These are phyloP conservation scores for Aricia agestis DNA, from an alignment of 1,140 invertebrate species.

Conservation along the genomic window DNA sequence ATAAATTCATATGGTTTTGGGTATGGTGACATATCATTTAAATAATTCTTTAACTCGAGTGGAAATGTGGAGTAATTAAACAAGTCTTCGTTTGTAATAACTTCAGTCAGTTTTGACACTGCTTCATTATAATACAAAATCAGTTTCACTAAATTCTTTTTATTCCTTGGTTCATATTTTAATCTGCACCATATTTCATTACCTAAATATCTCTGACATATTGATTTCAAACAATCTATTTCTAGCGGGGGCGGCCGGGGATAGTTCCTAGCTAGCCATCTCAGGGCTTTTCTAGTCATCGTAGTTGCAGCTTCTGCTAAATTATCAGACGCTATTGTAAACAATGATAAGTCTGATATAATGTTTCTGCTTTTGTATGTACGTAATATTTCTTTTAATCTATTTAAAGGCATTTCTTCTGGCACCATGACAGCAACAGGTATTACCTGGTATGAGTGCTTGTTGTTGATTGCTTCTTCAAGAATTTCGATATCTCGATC, in stretches of 20 bases:
- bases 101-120: conserved; percentile 77
- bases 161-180: conserved; percentile 69
- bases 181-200: conserved; percentile 82
- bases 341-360: conserved; percentile 63
- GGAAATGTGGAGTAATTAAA: conserved; percentile 67
- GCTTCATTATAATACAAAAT: conserved; percentile 81
- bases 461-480: conserved; percentile 64
- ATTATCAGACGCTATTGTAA: conserved; percentile 44
- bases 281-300: conserved; percentile 71
- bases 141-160: conserved; percentile 77
- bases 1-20: conserved; percentile 72
- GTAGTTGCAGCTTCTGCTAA: conserved; percentile 48
- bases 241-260: conserved; percentile 75
- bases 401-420: conserved; percentile 29
- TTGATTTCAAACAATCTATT: conserved; percentile 77
- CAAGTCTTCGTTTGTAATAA: conserved; percentile 77
- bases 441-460: conserved; percentile 58
- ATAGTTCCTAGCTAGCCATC: conserved; percentile 78
- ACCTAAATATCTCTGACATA: conserved; percentile 78
- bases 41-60: conserved; percentile 60
- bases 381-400: conserved; percentile 39
- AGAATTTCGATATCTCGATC: conserved; percentile 52
- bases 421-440: conserved; percentile 59
- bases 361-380: conserved; percentile 42
- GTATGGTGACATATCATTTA: conserved; percentile 53